phyloP scores from a whole-genome alignment of 2,888 invertebrate species.

The Nomada ferruginata region DNA sequence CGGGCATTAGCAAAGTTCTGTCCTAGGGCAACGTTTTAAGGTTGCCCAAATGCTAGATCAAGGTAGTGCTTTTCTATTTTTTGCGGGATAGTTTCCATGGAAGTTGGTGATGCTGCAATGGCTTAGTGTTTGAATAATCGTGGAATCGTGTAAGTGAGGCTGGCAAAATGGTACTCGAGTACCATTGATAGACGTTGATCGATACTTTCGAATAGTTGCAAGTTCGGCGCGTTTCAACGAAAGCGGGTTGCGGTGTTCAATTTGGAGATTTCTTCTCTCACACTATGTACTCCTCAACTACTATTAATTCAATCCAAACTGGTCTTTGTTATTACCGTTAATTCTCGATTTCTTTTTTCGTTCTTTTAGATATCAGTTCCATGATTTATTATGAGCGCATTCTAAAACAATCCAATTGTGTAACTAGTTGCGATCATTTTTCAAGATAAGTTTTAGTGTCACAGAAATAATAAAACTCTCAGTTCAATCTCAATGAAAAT shows the following conservation, averaged over 20 bases:
- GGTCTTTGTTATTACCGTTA: too few relatives aligned
- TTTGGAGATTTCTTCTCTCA: slow-evolving; percentile 11
- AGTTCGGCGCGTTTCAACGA: slow-evolving; percentile 20
- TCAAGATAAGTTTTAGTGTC: too few relatives aligned
- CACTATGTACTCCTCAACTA: not conserved
- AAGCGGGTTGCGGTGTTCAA: not conserved
- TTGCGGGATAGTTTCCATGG: not conserved
- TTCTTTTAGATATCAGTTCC: too few relatives aligned
- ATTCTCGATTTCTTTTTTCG: too few relatives aligned
- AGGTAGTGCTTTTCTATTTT: not conserved
- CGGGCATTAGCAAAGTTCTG: too few relatives aligned
- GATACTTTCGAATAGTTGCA: slow-evolving; percentile 42
- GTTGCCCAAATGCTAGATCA: not conserved
- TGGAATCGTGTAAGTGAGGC: slow-evolving; percentile 20
- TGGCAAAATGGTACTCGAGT: slow-evolving; percentile 29
- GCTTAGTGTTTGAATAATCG: slow-evolving; percentile 40
- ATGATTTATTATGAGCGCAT: too few relatives aligned
- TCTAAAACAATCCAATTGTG: too few relatives aligned
- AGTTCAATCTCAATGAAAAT: too few relatives aligned
- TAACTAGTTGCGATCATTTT: too few relatives aligned
- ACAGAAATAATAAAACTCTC: too few relatives aligned
- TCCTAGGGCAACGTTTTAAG: too few relatives aligned
- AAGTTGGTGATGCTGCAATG: slow-evolving; percentile 11
- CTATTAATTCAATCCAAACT: not conserved
- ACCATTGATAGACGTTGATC: slow-evolving; percentile 44